A percentile compares a stretch with the other conserved stretches of the same genome.
Evolutionary conservation across 1,140 invertebrate genomes (phyloP).

Genomic region (Cotesia glomerata): DNA sequence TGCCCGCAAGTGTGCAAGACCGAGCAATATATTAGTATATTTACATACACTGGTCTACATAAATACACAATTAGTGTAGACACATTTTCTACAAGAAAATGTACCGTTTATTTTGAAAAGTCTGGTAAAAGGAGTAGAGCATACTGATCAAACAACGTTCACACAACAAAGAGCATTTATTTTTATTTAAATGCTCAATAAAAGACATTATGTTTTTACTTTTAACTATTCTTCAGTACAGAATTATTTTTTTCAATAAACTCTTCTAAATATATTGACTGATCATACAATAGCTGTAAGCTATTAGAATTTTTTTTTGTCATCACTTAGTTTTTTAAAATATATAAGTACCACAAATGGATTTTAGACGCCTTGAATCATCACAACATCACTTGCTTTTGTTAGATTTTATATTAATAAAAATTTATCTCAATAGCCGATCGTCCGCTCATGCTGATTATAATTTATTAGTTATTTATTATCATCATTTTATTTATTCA

Average conservation of each 20-base stretch:
- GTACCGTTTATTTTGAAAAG: background rate
- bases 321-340: background rate
- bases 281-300: background rate
- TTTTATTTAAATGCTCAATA: background rate
- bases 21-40: slow-evolving; percentile 7
- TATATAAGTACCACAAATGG: background rate
- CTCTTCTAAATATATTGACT: slow-evolving; percentile 16
- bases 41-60: slow-evolving; percentile 26
- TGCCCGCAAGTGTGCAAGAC: background rate
- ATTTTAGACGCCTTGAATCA: slow-evolving; percentile 6
- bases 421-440: background rate
- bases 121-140: slow-evolving; percentile 2
- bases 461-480: background rate
- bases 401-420: too few species aligned
- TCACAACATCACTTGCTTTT: too few species aligned
- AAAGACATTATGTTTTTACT: slow-evolving; percentile 12
- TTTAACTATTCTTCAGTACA: background rate
- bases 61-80: slow-evolving; percentile 19
- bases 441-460: background rate
- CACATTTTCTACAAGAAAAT: background rate
- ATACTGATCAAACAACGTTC: slow-evolving; percentile 8
- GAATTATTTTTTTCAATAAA: slow-evolving; percentile 1
- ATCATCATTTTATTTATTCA: background rate
- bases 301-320: background rate
- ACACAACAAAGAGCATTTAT: background rate